Evolutionary conservation across 2,888 invertebrate genomes (phyloP), one percentile per base, ranked within the genome.

Genomic region (Rhopalosiphum nymphaeae): DNA sequence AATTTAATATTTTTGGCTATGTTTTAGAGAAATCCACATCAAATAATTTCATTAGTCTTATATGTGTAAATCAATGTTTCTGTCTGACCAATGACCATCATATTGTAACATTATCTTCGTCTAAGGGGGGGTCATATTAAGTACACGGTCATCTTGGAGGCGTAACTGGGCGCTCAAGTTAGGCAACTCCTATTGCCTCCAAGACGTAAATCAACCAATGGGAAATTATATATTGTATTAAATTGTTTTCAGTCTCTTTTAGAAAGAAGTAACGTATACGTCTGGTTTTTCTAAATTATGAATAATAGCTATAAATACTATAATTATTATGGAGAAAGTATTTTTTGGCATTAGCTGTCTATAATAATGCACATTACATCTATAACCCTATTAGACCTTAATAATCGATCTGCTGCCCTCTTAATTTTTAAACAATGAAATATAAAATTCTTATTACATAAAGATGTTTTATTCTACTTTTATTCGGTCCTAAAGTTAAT

Each of bases 151-250:
- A 84, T 57, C n/a, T 46, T 26, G 84, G 84, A 93, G 84, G 89
- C 86, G 86, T 94, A 90, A 94, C 91, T 86, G 94, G 94, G 94
- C 94, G 94, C 85, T 86, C 46, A 36, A 57, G 91, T 94, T 94
- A 94, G 94, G 94, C 94, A 94, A 94, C 61, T 94, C 91, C 85
- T 87, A 87, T 67, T 94, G 25, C 94, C 26, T 67, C 25, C 49
- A 21, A 42, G 93, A 91, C 85, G n/a, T 56, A 84, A 36, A 21
- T 78, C 78, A 21, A 87, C 29, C 61, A n/a, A 78, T 26, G 29
- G 13, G 44, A 84, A 89, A 93, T 84, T 46, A 84, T 36, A 57
- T 46, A 16, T 46, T 67, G 88, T 49, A 61, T 85, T 46, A 67
- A 78, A 42, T 56, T 89, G 89, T 87, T 49, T 57, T 61, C 29